Evolutionary conservation across 2,113 vertebrate genomes (phyloP).

Genomic region (Sitta europaea): DNA sequence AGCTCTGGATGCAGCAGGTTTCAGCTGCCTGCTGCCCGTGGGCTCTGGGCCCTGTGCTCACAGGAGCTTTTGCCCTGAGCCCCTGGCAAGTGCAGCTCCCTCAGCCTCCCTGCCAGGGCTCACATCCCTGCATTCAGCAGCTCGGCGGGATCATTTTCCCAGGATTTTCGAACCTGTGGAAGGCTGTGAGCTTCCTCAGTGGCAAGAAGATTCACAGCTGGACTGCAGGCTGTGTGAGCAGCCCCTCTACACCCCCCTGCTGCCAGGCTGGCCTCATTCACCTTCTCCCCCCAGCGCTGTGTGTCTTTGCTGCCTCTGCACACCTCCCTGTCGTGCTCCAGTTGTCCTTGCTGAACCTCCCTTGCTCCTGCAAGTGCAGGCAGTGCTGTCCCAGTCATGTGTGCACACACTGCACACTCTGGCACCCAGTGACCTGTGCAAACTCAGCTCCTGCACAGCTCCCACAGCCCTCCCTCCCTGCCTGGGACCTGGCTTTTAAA

Average conservation of each 20-base stretch:
- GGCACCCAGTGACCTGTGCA: constrained; percentile 1
- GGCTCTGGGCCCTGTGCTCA: background rate
- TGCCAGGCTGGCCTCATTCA: background rate
- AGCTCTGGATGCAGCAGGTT: background rate
- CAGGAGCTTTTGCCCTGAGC: background rate
- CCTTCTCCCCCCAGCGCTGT: background rate
- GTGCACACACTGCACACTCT: background rate
- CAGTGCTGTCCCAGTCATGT: background rate
- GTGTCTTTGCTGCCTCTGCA: background rate
- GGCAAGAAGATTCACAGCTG: background rate
- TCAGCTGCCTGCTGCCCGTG: background rate
- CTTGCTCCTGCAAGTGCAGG: background rate
- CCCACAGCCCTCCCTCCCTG: background rate
- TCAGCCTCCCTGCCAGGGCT: background rate
- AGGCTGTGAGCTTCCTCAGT: background rate
- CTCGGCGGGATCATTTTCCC: background rate
- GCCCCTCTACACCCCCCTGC: background rate
- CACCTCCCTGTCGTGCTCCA: background rate
- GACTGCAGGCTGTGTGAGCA: background rate
- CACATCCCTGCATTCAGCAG: background rate
- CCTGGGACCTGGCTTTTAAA: background rate
- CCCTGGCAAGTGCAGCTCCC: background rate
- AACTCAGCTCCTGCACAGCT: background rate
- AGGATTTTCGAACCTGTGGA: background rate
- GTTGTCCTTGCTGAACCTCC: background rate